Base-by-base conservation (phyloP, 2,113 vertebrate genomes). In the Circaetus cinerascens region DNA sequence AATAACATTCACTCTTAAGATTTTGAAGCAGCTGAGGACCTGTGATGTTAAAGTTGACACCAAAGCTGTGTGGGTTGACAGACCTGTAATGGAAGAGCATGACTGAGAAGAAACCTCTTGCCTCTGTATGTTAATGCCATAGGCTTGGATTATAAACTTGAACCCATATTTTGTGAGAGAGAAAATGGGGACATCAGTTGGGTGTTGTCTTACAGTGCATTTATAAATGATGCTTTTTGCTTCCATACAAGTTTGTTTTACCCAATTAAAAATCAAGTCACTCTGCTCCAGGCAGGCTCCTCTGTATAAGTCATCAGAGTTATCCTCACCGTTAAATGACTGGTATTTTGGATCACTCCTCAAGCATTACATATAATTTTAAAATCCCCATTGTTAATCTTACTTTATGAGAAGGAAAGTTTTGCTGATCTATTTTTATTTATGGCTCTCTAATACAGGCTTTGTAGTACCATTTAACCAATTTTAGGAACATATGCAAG, bases 151-250 rank as follows among this genome's bases (percentile, higher is more conserved):
- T 50, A 36, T 56, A 82, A 87, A 45, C 38, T 9, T 36, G 38
- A 86, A 51, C 53, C 23, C 14, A 0, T 56, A 32, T 27, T 71
- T 87, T 73, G 27, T 55, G 53, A 56, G 36, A 30, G 22, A 55
- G 50, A 53, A 87, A 71, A 36, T 0, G 0, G 22, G 10, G 30
- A 57, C 15, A 46, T 46, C 43, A 45, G 4, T 12, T 79, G 4
- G 22, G 3, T 46, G 14, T 41, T 46, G 19, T 64, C 30, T 69
- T 88, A 53, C 8, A 21, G 38, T 69, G 26, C 18, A 15, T 41
- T 74, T 84, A 40, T 46, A 84, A 63, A 29, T 32, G 6, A 40
- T 51, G 29, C 2, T 68, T 84, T 79, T 40, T 75, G 10, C 27
- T 79, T 92, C 56, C 13, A 22, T 27, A 29, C 1, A 29, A 23